Conservation (phyloP, 1,140 invertebrate species). For the Pteromalus puparum region DNA sequence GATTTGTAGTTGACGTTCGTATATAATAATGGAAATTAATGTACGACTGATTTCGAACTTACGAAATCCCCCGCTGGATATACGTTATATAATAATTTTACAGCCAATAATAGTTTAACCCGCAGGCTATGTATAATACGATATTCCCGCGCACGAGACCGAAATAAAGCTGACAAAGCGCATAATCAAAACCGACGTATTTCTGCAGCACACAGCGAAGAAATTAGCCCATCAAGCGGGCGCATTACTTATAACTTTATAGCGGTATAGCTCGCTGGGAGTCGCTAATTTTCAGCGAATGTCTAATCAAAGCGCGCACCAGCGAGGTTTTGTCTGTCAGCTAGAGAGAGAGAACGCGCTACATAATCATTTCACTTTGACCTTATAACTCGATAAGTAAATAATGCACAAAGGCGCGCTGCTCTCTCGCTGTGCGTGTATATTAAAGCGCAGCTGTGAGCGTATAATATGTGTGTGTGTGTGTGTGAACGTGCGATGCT, state of each 20-base stretch:
- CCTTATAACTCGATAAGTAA: slow-evolving; percentile 20
- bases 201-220: neutral
- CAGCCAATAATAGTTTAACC: too few relatives aligned
- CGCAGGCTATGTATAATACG: neutral
- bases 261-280: too few relatives aligned
- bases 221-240: neutral
- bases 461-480: neutral
- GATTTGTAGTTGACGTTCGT: neutral
- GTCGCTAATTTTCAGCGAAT: neutral
- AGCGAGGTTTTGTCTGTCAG: neutral
- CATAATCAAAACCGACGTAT: neutral
- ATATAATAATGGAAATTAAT: too few relatives aligned
- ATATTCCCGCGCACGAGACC: too few relatives aligned
- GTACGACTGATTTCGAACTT: too few relatives aligned
- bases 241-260: slow-evolving; percentile 6
- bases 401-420: slow-evolving; percentile 18
- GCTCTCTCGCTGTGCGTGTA: too few relatives aligned
- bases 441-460: neutral
- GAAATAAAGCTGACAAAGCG: neutral
- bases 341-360: neutral
- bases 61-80: too few relatives aligned
- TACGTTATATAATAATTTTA: too few relatives aligned
- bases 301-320: neutral
- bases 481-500: neutral
- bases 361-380: slow-evolving; percentile 30